Conservation (phyloP, 2,888 invertebrate species). For the Machimus rusticus region DNA sequence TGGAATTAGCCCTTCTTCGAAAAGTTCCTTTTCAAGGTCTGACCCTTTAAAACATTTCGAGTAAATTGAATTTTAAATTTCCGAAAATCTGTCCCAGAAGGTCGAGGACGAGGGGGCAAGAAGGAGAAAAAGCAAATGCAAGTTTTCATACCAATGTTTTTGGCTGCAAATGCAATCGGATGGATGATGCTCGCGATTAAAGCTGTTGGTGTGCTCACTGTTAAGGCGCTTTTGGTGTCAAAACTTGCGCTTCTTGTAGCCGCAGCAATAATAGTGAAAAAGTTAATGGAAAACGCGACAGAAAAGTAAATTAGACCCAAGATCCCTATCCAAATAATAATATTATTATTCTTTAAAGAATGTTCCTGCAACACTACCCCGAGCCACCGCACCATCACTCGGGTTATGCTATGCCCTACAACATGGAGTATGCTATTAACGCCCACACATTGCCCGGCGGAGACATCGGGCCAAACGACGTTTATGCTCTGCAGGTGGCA, state of each 20-base stretch:
- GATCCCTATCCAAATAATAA: background rate
- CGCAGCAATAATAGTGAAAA: conserved; percentile 68
- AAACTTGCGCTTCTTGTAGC: conserved; percentile 74
- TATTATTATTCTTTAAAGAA: conserved; percentile 51
- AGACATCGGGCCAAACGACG: conserved; percentile 56
- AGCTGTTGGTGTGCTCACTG: conserved; percentile 69
- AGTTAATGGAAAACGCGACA: conserved; percentile 68
- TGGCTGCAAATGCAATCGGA: conserved; percentile 75
- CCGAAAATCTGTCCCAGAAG: conserved; percentile 46
- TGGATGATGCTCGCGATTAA: conserved; percentile 70
- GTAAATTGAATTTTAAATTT: background rate
- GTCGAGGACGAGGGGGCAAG: conserved; percentile 53
- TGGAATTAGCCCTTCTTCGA: conserved; percentile 60
- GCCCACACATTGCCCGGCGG: conserved; percentile 52
- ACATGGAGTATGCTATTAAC: conserved; percentile 60
- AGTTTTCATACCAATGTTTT: conserved; percentile 71
- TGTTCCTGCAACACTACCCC: conserved; percentile 59
- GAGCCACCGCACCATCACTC: conserved; percentile 53
- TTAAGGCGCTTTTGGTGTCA: conserved; percentile 75
- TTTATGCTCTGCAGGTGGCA: conserved; percentile 52
- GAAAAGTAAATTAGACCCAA: conserved; percentile 55
- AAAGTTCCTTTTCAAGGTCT: conserved; percentile 65
- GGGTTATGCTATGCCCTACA: conserved; percentile 61
- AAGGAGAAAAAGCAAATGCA: conserved; percentile 70
- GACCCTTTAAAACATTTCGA: background rate